Evolutionary conservation across 2,113 vertebrate genomes (phyloP).

Genomic region (Elephantulus edwardii): DNA sequence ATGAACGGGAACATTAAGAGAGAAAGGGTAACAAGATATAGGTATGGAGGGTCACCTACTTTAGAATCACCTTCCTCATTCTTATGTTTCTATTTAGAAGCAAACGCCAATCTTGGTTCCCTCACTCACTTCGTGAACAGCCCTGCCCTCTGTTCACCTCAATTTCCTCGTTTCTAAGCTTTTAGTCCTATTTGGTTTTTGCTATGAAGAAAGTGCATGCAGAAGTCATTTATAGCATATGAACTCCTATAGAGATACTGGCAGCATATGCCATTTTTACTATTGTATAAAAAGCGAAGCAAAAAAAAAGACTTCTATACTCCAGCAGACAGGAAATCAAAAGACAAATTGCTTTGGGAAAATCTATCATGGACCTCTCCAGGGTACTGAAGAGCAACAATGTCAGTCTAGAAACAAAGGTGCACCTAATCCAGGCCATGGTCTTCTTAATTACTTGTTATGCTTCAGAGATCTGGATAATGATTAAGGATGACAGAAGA

Average conservation of each 20-base stretch:
- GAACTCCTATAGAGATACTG: background rate
- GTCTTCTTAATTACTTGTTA: too few species aligned
- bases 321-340: too few species aligned
- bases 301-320: background rate
- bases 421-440: too few species aligned
- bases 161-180: background rate
- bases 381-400: too few species aligned
- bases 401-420: too few species aligned
- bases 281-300: too few species aligned
- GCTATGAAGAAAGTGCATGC: background rate
- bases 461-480: too few species aligned
- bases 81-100: background rate
- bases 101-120: background rate
- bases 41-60: too few species aligned
- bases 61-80: background rate
- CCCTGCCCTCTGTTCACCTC: background rate
- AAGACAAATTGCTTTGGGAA: too few species aligned
- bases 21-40: background rate
- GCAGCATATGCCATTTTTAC: background rate
- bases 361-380: too few species aligned
- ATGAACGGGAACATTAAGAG: background rate
- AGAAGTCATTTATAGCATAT: background rate
- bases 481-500: too few species aligned
- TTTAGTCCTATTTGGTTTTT: background rate
- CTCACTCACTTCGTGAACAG: background rate